Percentiles rank a stretch among this genome's conserved stretches.
Conservation (phyloP, 2,113 vertebrate genomes). For the Poecilia latipinna region DNA sequence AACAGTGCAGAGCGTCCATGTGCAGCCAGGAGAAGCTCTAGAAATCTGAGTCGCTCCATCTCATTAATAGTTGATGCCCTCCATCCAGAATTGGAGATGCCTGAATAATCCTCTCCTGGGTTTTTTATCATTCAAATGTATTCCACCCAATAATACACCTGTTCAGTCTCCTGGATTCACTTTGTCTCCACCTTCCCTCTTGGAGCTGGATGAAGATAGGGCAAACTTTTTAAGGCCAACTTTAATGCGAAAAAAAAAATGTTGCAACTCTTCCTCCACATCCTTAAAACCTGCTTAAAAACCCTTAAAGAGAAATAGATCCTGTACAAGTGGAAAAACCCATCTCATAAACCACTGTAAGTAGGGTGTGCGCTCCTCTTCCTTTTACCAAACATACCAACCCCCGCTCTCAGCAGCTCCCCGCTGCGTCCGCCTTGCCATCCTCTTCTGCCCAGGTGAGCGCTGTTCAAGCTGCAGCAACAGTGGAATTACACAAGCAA, state of each 20-base stretch:
- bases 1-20: slow-evolving; percentile 59
- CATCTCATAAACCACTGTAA: slow-evolving; percentile 53
- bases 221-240: slow-evolving; percentile 38
- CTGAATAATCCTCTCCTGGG: slow-evolving; percentile 73
- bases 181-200: slow-evolving; percentile 34
- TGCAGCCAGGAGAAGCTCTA: slow-evolving; percentile 63
- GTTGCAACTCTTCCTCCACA: slow-evolving; percentile 16
- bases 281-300: slow-evolving; percentile 9
- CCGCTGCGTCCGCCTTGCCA: slow-evolving; percentile 53
- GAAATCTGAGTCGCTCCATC: slow-evolving; percentile 74
- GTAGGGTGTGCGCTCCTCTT: slow-evolving; percentile 35
- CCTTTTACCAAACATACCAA: slow-evolving; percentile 46
- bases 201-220: neutral
- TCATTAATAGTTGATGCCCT: slow-evolving; percentile 77
- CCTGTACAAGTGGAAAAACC: slow-evolving; percentile 38
- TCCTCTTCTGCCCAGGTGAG: slow-evolving; percentile 78
- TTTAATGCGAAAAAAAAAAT: slow-evolving; percentile 3
- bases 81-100: slow-evolving; percentile 63
- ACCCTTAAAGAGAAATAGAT: slow-evolving; percentile 40
- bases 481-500: slow-evolving; percentile 78
- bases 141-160: slow-evolving; percentile 72
- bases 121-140: slow-evolving; percentile 78
- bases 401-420: slow-evolving; percentile 49
- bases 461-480: slow-evolving; percentile 70
- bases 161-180: slow-evolving; percentile 59